Evolutionary conservation across 2,797 vertebrate genomes (phyloP).

Genomic region (Peromyscus attwateri): DNA sequence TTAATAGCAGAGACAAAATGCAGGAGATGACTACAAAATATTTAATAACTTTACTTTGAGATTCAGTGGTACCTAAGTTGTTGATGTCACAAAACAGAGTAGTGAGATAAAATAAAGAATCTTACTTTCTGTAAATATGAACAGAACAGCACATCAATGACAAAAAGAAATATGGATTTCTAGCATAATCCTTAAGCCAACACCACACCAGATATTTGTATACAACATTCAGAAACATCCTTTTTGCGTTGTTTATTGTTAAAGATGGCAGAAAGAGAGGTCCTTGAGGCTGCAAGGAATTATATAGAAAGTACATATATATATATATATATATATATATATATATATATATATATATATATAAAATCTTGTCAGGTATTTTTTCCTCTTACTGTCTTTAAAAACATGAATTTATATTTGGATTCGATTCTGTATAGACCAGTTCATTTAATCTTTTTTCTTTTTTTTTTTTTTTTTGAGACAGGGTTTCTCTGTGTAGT

Average conservation of each 20-base stretch:
- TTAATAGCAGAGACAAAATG: conserved; percentile 8
- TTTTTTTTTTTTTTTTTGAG: too few species aligned
- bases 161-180: not conserved
- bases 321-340: not conserved
- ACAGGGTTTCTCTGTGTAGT: too few species aligned
- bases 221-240: not conserved
- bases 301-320: not conserved
- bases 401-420: not conserved
- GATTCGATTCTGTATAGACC: not conserved
- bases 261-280: not conserved
- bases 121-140: conserved; percentile 4
- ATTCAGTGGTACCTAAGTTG: not conserved
- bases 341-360: too few species aligned
- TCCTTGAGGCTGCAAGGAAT: not conserved
- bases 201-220: not conserved
- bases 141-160: not conserved
- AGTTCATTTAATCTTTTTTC: not conserved
- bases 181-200: not conserved
- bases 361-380: not conserved
- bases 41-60: not conserved
- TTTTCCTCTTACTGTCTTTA: not conserved
- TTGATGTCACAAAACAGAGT: not conserved
- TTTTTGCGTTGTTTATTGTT: not conserved
- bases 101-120: not conserved
- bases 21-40: not conserved